A percentile compares a stretch with the other conserved stretches of the same genome.
Conservation (phyloP, 2,888 invertebrate genomes). For the Bellardia bayeri region DNA sequence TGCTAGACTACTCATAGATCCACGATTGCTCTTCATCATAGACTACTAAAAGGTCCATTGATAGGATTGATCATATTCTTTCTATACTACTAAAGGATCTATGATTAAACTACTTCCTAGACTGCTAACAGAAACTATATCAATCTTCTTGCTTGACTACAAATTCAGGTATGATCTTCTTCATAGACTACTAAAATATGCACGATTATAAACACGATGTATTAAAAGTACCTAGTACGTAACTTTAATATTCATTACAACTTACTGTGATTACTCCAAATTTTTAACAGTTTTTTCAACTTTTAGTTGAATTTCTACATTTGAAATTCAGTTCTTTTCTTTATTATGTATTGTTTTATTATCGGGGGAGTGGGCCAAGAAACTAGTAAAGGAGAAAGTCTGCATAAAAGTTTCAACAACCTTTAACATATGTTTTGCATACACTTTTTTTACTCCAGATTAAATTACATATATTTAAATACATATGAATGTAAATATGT, state of each 20-base stretch:
- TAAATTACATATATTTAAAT: constrained; percentile 41
- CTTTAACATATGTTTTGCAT: constrained; percentile 56
- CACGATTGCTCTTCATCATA: no score
- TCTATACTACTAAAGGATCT: no score
- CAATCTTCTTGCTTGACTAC: no score
- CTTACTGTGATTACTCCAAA: background rate
- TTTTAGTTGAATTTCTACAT: constrained; percentile 23
- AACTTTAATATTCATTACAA: background rate
- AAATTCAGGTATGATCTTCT: no score
- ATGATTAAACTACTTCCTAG: no score
- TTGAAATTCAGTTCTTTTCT: constrained; percentile 4
- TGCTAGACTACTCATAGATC: no score
- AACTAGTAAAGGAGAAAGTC: background rate
- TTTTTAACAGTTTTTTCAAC: constrained; percentile 8
- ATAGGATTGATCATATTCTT: no score
- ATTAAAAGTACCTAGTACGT: no score
- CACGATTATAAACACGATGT: no score
- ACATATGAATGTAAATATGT: constrained; percentile 21
- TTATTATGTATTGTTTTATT: background rate
- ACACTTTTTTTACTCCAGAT: constrained; percentile 14
- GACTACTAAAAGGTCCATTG: no score
- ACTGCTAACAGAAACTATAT: no score
- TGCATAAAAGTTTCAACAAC: constrained; percentile 58
- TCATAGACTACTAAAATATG: no score
- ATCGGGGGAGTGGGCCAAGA: background rate